Evolutionary conservation across 2,797 vertebrate genomes (phyloP).

Genomic region (Coilia nasus): DNA sequence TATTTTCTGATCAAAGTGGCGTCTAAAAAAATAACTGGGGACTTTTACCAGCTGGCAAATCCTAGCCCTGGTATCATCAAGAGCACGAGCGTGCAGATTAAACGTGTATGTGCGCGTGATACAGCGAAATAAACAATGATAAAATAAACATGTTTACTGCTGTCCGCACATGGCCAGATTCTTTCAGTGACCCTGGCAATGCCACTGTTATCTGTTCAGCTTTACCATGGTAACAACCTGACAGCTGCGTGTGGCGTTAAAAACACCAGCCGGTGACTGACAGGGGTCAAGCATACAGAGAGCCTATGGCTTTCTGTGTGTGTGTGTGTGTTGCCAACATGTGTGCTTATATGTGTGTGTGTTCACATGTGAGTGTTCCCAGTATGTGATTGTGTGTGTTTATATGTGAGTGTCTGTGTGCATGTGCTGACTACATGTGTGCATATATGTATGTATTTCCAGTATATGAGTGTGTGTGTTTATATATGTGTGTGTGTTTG

Average conservation of each 20-base stretch:
- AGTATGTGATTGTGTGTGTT: background rate
- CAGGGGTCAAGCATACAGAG: background rate
- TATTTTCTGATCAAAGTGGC: background rate
- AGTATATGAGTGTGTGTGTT: no score
- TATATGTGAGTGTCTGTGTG: no score
- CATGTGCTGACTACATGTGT: no score
- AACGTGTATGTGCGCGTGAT: background rate
- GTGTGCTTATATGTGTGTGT: background rate
- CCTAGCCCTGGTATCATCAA: background rate
- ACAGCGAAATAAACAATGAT: background rate
- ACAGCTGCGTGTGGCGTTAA: conserved; percentile 13
- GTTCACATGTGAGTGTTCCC: background rate
- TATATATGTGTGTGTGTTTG: no score
- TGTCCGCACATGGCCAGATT: background rate
- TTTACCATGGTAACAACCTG: background rate
- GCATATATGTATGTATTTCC: no score
- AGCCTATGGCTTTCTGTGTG: background rate
- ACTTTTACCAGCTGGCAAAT: background rate
- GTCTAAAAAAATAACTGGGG: background rate
- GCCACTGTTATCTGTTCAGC: conserved; percentile 5
- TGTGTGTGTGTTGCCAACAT: background rate
- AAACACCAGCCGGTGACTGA: conserved; percentile 15
- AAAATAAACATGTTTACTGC: conserved; percentile 9
- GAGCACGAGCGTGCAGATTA: background rate
- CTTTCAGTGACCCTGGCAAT: background rate